Percentiles rank a stretch among this genome's conserved stretches.
Evolutionary conservation across 2,888 invertebrate species (phyloP).

Genomic region (Melolontha melolontha): DNA sequence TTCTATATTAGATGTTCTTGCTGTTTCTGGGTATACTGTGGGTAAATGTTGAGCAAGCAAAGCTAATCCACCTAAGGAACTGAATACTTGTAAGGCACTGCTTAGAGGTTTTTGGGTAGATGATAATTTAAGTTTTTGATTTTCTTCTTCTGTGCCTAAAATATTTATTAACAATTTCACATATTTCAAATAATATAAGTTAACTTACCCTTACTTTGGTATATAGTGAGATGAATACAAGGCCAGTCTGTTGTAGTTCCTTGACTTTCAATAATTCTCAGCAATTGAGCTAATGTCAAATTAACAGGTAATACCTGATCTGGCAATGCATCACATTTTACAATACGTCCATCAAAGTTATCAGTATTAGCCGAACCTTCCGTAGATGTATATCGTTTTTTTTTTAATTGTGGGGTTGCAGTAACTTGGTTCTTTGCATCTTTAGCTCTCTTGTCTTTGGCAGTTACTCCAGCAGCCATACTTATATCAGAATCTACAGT

Average conservation of each 20-base stretch:
- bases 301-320: constrained; percentile 61
- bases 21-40: constrained; percentile 86
- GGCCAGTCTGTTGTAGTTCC: constrained; percentile 62
- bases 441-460: constrained; percentile 90
- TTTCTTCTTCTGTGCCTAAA: constrained; percentile 51
- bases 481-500: constrained; percentile 69
- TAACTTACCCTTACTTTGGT: constrained; percentile 60
- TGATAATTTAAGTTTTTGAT: constrained; percentile 47
- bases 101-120: constrained; percentile 60
- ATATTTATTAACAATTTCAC: constrained; percentile 4
- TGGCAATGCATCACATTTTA: constrained; percentile 61
- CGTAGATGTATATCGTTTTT: constrained; percentile 57
- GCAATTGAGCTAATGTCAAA: constrained; percentile 62
- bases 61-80: constrained; percentile 88
- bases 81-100: constrained; percentile 85
- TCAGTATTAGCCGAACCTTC: constrained; percentile 54
- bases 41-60: constrained; percentile 90
- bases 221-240: constrained; percentile 63
- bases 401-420: constrained; percentile 61
- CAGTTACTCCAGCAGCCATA: constrained; percentile 87
- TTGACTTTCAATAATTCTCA: constrained; percentile 61
- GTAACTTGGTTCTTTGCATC: constrained; percentile 78
- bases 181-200: background rate
- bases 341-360: constrained; percentile 59
- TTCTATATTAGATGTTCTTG: constrained; percentile 71